Evolutionary conservation across 2,113 vertebrate genomes (phyloP), one percentile per base, ranked within the genome.

Genomic region (Terrapene triunguis): DNA sequence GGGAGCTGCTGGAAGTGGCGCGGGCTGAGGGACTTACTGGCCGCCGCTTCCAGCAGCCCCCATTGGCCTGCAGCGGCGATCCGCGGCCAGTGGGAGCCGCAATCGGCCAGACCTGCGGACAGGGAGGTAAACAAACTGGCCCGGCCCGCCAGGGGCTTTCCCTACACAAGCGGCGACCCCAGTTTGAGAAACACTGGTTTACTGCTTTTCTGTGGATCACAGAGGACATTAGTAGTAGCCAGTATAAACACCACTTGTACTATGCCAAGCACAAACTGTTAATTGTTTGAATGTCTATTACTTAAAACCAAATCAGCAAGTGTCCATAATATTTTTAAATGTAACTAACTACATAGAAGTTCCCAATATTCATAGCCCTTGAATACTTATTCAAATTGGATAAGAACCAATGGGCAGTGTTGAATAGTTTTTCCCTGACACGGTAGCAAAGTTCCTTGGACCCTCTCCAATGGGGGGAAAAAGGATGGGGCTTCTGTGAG

Each of bases 321-420:
- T 79, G 13, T 47, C 9, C 35, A 74, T 44, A 74, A 55, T 35
- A 17, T 94, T 85, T 96, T 97, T 97, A 96, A 97, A 88, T 84
- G 93, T 96, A 88, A 89, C 85, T 91, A 95, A 97, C 95, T 96
- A 97, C 50, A 50, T 22, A 96, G 92, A 90, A 74, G 51, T 84
- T 86, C 93, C 81, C 93, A 93, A 81, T 92, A 76, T 21, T 59
- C 35, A 42, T 80, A 91, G 57, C 51, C 87, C 94, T 79, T 83
- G 54, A 82, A 79, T 38, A 78, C 27, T 88, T 53, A 90, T 53
- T 87, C 90, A 94, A 93, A 93, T 90, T 93, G 81, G 53, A 93
- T 84, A 74, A 22, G 24, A 65, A 48, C 62, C 54, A 47, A 50
- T 25, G 80, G 90, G 94, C 92, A 92, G 96, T 29, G 87, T 89